Conservation (phyloP, 64 coral and sea anemone species). For the Montipora efflorescens region DNA sequence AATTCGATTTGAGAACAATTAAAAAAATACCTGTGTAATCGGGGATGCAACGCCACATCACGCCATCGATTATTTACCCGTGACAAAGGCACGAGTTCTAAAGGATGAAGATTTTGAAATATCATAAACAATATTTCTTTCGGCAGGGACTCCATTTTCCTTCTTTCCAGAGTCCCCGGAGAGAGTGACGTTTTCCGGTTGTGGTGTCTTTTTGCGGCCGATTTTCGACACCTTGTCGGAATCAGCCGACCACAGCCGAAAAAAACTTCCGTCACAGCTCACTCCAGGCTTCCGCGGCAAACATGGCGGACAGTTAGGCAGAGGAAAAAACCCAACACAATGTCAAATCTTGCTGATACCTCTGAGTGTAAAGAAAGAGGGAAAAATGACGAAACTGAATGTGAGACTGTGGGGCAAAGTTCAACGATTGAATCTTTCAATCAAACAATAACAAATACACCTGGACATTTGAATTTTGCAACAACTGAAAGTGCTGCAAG, state of each 20-base stretch:
- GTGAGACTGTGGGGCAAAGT: not conserved
- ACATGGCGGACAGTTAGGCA: conserved; percentile 29
- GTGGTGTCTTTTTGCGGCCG: too few relatives aligned
- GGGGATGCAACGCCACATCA: conserved; percentile 8
- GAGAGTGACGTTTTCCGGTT: too few relatives aligned
- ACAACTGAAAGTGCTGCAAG: not conserved
- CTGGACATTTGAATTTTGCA: not conserved
- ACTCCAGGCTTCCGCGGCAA: conserved; percentile 25
- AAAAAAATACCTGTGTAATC: conserved; percentile 11
- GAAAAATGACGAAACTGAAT: not conserved
- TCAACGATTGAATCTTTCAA: too few relatives aligned
- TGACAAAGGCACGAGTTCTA: conserved; percentile 24
- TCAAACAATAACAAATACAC: not conserved
- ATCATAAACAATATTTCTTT: conserved; percentile 18
- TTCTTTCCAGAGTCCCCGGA: not conserved
- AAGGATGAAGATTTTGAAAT: conserved; percentile 36
- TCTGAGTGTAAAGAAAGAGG: not conserved
- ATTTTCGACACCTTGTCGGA: too few relatives aligned
- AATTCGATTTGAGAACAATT: not conserved
- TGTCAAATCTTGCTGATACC: not conserved
- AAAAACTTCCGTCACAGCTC: not conserved
- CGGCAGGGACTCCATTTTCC: conserved; percentile 17
- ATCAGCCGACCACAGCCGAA: too few relatives aligned
- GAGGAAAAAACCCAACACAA: not conserved
- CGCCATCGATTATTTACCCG: conserved; percentile 2